phyloP scores from a whole-genome alignment of 2,797 vertebrate genomes.

The Poeciliopsis infans region DNA sequence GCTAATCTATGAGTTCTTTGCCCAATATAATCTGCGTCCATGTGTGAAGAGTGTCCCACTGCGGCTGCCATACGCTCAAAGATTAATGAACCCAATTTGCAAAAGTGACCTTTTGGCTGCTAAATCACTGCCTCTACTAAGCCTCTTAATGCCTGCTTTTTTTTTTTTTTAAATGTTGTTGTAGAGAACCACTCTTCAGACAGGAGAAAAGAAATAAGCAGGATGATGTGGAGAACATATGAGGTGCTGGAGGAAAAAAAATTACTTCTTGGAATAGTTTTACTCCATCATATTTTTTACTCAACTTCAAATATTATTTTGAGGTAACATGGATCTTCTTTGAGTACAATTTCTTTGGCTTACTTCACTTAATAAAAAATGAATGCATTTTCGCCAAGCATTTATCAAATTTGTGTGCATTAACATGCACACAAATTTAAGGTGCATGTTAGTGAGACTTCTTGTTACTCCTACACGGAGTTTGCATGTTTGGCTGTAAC shows the following conservation, averaged over 20 bases:
- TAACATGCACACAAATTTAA: too few species aligned
- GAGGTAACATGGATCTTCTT: background rate
- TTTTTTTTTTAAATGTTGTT: conserved; percentile 65
- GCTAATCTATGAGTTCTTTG: conserved; percentile 78
- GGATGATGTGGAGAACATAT: conserved; percentile 51
- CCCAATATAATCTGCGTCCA: conserved; percentile 79
- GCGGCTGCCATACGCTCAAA: conserved; percentile 79
- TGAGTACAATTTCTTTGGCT: background rate
- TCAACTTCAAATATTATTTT: background rate
- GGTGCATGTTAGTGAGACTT: too few species aligned
- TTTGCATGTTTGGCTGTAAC: background rate
- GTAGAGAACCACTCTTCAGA: conserved; percentile 73
- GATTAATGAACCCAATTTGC: conserved; percentile 89
- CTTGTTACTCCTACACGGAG: background rate
- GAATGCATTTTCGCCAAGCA: too few species aligned
- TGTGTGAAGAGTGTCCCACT: conserved; percentile 79
- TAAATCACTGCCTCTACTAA: conserved; percentile 76
- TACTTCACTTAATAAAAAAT: background rate
- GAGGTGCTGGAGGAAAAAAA: conserved; percentile 24
- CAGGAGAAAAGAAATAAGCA: conserved; percentile 71
- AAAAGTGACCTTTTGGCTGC: conserved; percentile 84
- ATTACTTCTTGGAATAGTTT: background rate
- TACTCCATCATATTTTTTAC: background rate
- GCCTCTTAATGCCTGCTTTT: conserved; percentile 82
- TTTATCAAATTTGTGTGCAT: too few species aligned